Conservation (phyloP, 1,140 invertebrate species). For the Rhizoglyphus robini region DNA sequence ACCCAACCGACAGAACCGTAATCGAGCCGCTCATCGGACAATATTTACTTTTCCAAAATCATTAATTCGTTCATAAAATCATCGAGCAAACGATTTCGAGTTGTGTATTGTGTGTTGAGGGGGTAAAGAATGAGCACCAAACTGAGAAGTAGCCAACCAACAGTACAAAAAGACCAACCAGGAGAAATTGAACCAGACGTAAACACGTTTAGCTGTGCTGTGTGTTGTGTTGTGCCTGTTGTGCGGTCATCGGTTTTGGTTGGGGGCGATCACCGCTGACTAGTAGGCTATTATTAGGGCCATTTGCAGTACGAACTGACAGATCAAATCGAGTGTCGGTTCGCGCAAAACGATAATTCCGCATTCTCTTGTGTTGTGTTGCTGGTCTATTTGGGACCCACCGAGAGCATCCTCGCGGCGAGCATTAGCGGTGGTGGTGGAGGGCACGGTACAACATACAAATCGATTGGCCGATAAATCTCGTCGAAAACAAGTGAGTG, state of each 20-base stretch:
- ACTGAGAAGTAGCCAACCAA: too few relatives aligned
- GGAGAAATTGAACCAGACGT: neutral
- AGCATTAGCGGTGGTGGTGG: neutral
- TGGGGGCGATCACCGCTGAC: neutral
- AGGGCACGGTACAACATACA: too few relatives aligned
- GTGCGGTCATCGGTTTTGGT: neutral
- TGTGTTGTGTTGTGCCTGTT: neutral
- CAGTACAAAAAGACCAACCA: too few relatives aligned
- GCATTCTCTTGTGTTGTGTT: neutral
- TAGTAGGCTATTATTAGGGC: too few relatives aligned
- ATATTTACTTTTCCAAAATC: constrained; percentile 14
- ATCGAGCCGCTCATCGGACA: neutral
- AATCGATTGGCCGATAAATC: too few relatives aligned
- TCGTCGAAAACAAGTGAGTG: too few relatives aligned
- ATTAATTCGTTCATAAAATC: neutral
- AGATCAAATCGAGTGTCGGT: neutral
- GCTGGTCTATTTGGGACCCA: too few relatives aligned
- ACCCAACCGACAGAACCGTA: neutral
- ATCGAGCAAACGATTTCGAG: neutral
- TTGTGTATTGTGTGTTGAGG: neutral
- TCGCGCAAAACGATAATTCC: neutral
- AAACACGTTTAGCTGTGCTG: too few relatives aligned
- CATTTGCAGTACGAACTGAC: neutral
- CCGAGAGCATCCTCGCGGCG: too few relatives aligned
- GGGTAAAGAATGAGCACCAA: neutral